Evolutionary conservation across 2,888 invertebrate genomes (phyloP), one percentile per base, ranked within the genome.

Genomic region (Parnassius apollo): DNA sequence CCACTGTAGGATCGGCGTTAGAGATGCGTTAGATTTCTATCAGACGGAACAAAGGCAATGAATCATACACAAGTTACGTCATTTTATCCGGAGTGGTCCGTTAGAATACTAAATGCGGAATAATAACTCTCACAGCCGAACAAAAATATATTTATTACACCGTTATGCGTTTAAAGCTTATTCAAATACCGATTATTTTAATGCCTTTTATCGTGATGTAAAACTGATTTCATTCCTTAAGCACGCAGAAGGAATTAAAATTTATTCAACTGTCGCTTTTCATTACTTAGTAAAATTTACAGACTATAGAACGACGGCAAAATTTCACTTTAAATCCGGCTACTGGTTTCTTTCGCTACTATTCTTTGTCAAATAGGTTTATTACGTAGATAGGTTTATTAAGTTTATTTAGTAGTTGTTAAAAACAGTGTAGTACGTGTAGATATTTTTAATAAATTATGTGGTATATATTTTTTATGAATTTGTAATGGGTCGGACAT

Each of bases 1-100:
- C n/a, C 46, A 46, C 45, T 57, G 56, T 59, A 8, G n/a, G 25
- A n/a, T 48, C 35, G 57, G 35, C 22, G 22, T 57, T 62, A 57
- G 57, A 57, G 53, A 53, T 0, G 18, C 18, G 18, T 61, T 62
- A 57, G 57, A 57, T 57, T 57, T 11, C 53, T 53, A 53, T 57
- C 57, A 9, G 25, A 49, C 11, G 44, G 49, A 44, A 58, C 57
- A 56, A 56, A 50, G 42, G 57, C 49, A 62, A 62, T 62, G 62
- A 62, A 58, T 62, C 62, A 62, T 62, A 62, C 58, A 44, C 49
- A 53, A 13, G 57, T 62, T 62, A 62, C 62, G 62, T 62, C 62
- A 62, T 54, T 61, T 57, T 57, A 57, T 61, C 54, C 54, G 62
- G 58, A 62, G 62, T 54, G 57, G 58, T 57, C 58, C 12, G 49